Evolutionary conservation across 2,888 invertebrate genomes (phyloP), one percentile per base, ranked within the genome.

Genomic region (Sisyra terminalis): DNA sequence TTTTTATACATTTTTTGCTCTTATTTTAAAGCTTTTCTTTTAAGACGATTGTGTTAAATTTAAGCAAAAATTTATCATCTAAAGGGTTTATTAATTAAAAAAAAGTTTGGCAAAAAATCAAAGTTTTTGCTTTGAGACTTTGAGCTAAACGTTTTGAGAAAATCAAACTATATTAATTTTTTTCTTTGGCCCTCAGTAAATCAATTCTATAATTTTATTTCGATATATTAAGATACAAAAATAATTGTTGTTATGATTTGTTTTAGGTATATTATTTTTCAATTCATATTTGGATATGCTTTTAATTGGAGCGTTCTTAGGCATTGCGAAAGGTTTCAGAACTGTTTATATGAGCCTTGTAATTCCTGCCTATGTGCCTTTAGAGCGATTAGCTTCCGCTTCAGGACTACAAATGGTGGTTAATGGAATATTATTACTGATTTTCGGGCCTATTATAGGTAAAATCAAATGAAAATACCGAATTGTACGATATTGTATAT

Each of bases 361-460:
- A 3, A 73, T 81, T 44, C 79, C 81, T 0, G 71, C 64, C 53
- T 71, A 79, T 51, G 76, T 81, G 5, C 76, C 78, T 0, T 57
- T 81, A 29, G 74, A 79, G 42, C 64, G 73, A 50, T 58, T 80
- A 15, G 70, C 79, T 2, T 72, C 74, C 37, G 81, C 81, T 2
- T 71, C 74, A 5, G 78, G 78, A 3, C 71, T 81, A 34, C 80
- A 80, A 55, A 78, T 76, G 71, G 67, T 79, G 46, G 65, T 70
- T 45, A 79, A 79, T 55, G 79, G 80, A 13, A 55, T 75, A 30
- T 64, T 74, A 38, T 67, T 77, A 36, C 59, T 75, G 40, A 59
- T 63, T 2, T 67, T 74, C 46, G 78, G 79, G 52, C 72, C 78
- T 38, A 46, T 75, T 41, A 59, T 79, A 53, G 79, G 79, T 78